These are phyloP conservation scores for Myotis pilosus DNA, from an alignment of 2,797 vertebrate species.

Conservation along the genomic window DNA sequence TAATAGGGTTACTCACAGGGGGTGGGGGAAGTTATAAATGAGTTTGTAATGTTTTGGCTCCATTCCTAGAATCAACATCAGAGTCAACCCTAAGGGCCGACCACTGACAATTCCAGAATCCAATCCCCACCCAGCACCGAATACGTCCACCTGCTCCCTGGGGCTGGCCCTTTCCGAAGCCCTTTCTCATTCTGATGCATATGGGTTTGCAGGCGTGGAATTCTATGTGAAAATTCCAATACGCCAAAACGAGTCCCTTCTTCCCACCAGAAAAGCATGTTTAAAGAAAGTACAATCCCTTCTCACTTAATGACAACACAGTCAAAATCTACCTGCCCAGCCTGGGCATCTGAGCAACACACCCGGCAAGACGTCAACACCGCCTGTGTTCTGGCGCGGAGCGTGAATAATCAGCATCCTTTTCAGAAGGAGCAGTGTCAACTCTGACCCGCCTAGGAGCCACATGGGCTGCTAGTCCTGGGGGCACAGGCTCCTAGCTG, in stretches of 20 bases:
- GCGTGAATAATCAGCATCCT: neutral
- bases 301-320: neutral
- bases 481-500: neutral
- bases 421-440: neutral
- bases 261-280: neutral
- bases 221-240: neutral
- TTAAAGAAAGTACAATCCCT: neutral
- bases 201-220: neutral
- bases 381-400: neutral
- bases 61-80: constrained; percentile 42
- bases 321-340: neutral
- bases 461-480: neutral
- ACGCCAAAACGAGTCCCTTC: constrained; percentile 14
- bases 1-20: neutral
- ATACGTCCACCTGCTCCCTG: neutral
- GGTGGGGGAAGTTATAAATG: neutral
- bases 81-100: constrained; percentile 5
- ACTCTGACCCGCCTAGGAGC: neutral
- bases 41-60: constrained; percentile 18
- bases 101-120: constrained; percentile 30
- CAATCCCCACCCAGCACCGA: constrained; percentile 18
- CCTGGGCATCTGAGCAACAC: neutral
- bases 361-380: neutral
- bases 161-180: neutral
- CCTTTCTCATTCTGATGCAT: neutral